phyloP scores from a whole-genome alignment of 2,113 vertebrate species.

The Salvelinus namaycush region DNA sequence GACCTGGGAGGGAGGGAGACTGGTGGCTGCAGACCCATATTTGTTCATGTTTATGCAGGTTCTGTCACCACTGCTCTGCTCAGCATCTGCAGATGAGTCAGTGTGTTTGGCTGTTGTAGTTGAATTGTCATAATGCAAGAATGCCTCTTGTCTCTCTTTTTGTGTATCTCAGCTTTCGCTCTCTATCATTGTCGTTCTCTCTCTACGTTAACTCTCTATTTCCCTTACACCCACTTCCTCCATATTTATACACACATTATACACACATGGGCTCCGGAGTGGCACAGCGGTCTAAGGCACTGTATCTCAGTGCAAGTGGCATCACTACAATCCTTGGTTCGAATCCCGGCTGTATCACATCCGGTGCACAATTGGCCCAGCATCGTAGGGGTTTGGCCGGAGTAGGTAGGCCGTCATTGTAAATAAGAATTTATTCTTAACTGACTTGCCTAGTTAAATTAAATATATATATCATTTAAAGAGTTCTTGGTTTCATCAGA shows the following conservation, averaged over 20 bases:
- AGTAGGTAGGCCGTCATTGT: too few relatives aligned
- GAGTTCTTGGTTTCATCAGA: too few relatives aligned
- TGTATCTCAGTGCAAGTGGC: too few relatives aligned
- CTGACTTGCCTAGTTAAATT: too few relatives aligned
- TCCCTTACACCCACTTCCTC: neutral
- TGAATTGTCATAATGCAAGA: slow-evolving; percentile 4
- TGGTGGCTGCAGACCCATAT: slow-evolving; percentile 63
- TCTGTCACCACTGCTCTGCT: slow-evolving; percentile 54
- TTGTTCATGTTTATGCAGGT: slow-evolving; percentile 71
- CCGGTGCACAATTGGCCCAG: too few relatives aligned
- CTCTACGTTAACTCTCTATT: neutral
- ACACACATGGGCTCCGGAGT: too few relatives aligned
- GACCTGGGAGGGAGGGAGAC: slow-evolving; percentile 14
- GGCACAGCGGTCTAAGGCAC: too few relatives aligned
- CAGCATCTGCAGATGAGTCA: slow-evolving; percentile 40
- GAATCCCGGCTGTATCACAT: too few relatives aligned
- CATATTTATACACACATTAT: neutral
- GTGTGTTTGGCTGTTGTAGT: slow-evolving; percentile 6
- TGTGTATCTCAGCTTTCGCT: neutral
- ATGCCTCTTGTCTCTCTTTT: neutral
- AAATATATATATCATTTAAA: too few relatives aligned
- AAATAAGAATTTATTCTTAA: too few relatives aligned
- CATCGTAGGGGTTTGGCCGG: too few relatives aligned
- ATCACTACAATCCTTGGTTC: too few relatives aligned
- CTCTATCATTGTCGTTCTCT: neutral